phyloP scores from a whole-genome alignment of 1,140 invertebrate genomes.

The Drosophila quadrilineata region DNA sequence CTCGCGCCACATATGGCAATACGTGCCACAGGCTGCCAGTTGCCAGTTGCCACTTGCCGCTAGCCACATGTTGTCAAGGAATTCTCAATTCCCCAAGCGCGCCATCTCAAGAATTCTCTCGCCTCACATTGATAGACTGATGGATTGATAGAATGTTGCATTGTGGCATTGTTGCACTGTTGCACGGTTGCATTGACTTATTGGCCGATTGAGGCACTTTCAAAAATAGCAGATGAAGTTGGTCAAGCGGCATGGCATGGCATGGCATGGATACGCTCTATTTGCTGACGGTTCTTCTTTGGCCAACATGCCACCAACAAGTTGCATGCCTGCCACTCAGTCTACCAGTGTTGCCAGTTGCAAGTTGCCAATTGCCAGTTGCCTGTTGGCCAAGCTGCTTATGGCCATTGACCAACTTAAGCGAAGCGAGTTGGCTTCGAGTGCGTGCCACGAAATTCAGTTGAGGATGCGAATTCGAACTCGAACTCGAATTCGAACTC shows the following conservation, averaged over 20 bases:
- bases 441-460: neutral
- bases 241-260: constrained; percentile 58
- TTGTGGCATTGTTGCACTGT: neutral
- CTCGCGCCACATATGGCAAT: constrained; percentile 51
- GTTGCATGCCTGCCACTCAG: constrained; percentile 7
- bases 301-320: constrained; percentile 8
- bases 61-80: constrained; percentile 1
- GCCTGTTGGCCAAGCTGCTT: neutral
- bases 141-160: neutral
- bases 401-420: constrained; percentile 3
- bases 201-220: constrained; percentile 49
- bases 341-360: constrained; percentile 6
- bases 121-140: neutral
- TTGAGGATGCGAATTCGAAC: neutral
- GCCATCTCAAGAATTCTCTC: constrained; percentile 11
- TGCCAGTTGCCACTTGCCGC: neutral
- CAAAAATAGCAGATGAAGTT: constrained; percentile 62
- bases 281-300: constrained; percentile 43
- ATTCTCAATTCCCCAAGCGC: constrained; percentile 21
- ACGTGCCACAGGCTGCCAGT: neutral
- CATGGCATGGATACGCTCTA: constrained; percentile 63
- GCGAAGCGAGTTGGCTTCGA: neutral
- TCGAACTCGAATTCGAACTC: too few relatives aligned
- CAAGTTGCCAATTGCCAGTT: constrained; percentile 1
- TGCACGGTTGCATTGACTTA: constrained; percentile 10